Conservation (phyloP, 2,113 vertebrate species). For the Mugil cephalus region DNA sequence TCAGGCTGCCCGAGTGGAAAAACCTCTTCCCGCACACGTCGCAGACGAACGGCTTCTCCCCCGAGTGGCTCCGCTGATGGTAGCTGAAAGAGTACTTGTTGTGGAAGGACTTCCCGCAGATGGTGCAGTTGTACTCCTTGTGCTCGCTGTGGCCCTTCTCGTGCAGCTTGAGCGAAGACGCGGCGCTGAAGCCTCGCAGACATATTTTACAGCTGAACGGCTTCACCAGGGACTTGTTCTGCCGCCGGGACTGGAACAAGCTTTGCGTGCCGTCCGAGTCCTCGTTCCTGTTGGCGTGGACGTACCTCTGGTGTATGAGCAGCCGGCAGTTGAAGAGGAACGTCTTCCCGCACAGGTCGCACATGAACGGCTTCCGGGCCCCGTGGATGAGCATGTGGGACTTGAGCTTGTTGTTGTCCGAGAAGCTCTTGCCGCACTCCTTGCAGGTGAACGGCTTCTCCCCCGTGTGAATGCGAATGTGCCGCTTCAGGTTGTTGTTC, state of each 20-base stretch:
- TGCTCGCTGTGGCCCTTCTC: conserved; percentile 75
- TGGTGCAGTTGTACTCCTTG: conserved; percentile 76
- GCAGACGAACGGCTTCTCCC: conserved; percentile 79
- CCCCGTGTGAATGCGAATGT: conserved; percentile 76
- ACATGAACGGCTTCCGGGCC: conserved; percentile 76
- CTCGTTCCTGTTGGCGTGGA: conserved; percentile 61
- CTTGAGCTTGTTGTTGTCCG: conserved; percentile 78
- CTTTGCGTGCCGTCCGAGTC: conserved; percentile 25
- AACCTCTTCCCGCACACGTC: conserved; percentile 77
- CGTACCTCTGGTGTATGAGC: conserved; percentile 72
- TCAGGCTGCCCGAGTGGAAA: conserved; percentile 70
- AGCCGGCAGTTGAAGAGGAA: conserved; percentile 80
- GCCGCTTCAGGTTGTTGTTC: conserved; percentile 78
- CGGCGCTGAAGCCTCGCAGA: conserved; percentile 70
- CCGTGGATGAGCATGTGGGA: conserved; percentile 79
- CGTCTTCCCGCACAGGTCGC: conserved; percentile 78
- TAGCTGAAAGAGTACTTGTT: conserved; percentile 79
- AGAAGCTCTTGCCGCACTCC: conserved; percentile 76
- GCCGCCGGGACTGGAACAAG: background rate
- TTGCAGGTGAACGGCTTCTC: conserved; percentile 78
- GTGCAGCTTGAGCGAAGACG: conserved; percentile 68
- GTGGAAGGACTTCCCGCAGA: conserved; percentile 75
- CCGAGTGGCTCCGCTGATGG: conserved; percentile 79
- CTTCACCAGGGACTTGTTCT: conserved; percentile 64
- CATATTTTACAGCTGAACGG: conserved; percentile 78